Evolutionary conservation across 2,113 vertebrate species (phyloP), one percentile per base, ranked within the genome.

Genomic region (Sinocyclocheilus grahami): DNA sequence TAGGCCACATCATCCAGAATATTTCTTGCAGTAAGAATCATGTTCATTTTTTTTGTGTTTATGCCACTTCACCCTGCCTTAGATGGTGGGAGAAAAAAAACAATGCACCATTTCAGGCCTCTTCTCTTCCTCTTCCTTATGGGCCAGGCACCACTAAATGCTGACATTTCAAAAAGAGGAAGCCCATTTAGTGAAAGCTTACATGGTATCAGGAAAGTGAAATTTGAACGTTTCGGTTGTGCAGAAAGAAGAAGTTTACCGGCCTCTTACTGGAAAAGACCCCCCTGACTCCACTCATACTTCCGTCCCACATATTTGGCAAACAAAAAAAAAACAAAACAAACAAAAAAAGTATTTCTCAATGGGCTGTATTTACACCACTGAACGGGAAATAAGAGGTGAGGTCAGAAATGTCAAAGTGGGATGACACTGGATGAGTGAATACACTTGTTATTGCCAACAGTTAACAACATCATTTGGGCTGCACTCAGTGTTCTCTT

Each of bases 181-280:
- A 91, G 82, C 53, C 22, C 53, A n/a, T 72, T 77, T 76, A 85
- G 76, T 88, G 69, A 67, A 88, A 86, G 79, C 24, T 46, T 2
- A 46, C 42, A 46, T 3, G 46, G 12, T 85, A 76, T 88, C 80
- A 14, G 82, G 88, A 90, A 90, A 90, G 86, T 88, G 88, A 91
- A 88, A 90, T 78, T 82, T 84, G 76, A 85, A 82, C 82, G 86
- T 89, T 90, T 78, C 83, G 27, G 8, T 89, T 91, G 5, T 76
- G 65, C 86, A 85, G 88, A 91, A 91, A 86, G 88, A 84, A 90
- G 89, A 90, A 90, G 87, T 91, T 33, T 9, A 42, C 20, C 2
- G 27, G 18, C 30, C 82, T 37, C 37, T 90, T 90, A 88, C 88
- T 81, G 88, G 89, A 90, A 90, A 89, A 82, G 86, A 51, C 77